Evolutionary conservation across 2,888 invertebrate genomes (phyloP).

Genomic region (Caenorhabditis sp.): DNA sequence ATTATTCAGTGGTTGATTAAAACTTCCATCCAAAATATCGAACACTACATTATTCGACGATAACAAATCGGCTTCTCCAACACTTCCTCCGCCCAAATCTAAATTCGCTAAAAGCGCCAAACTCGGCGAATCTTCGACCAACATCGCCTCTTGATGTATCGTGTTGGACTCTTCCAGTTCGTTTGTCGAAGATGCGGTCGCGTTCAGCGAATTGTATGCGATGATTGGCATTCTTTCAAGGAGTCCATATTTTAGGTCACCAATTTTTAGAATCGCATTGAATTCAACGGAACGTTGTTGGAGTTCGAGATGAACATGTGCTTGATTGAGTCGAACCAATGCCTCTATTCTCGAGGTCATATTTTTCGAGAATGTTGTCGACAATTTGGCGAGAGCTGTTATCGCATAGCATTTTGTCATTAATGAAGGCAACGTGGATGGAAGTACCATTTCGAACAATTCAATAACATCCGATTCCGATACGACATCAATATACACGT

Average conservation of each 20-base stretch:
- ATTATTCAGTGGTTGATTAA: not conserved
- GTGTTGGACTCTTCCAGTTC: slow-evolving; percentile 9
- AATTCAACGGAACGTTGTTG: slow-evolving; percentile 98
- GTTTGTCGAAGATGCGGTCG: slow-evolving; percentile 66
- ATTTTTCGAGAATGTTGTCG: slow-evolving; percentile 76
- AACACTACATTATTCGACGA: slow-evolving; percentile 21
- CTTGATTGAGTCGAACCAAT: slow-evolving; percentile 78
- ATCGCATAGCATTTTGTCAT: slow-evolving; percentile 94
- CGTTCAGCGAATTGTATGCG: slow-evolving; percentile 75
- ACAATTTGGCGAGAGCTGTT: slow-evolving; percentile 91
- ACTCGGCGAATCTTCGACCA: slow-evolving; percentile 13
- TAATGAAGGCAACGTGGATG: slow-evolving; percentile 87
- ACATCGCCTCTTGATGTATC: slow-evolving; percentile 16
- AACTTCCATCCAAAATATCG: slow-evolving; percentile 39
- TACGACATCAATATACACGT: slow-evolving; percentile 69
- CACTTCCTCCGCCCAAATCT: not conserved
- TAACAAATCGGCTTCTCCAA: not conserved
- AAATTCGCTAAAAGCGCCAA: not conserved
- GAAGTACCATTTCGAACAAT: slow-evolving; percentile 77
- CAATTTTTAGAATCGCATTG: slow-evolving; percentile 82
- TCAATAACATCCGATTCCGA: slow-evolving; percentile 79
- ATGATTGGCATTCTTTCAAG: slow-evolving; percentile 98
- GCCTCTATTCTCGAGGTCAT: slow-evolving; percentile 54
- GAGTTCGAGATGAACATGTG: slow-evolving; percentile 92
- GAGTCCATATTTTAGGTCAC: slow-evolving; percentile 77